Base-by-base conservation (phyloP, 1,140 invertebrate species). In the Hylyphantes graminicola region DNA sequence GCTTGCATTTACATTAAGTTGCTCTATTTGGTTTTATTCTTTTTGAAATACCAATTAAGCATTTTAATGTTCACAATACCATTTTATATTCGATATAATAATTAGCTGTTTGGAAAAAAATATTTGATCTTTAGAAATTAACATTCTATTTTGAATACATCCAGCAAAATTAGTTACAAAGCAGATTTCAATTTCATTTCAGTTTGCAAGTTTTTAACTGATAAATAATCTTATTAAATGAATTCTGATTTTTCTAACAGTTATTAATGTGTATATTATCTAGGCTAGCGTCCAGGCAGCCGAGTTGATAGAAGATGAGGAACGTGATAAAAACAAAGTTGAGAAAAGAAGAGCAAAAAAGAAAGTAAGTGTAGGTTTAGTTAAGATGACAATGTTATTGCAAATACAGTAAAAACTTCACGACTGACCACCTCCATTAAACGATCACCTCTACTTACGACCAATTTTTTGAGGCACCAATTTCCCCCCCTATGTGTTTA, bases 261-360 rank as follows among this genome's bases (percentile, higher is more conserved):
- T 9, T 50, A 70, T 67, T 19, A n/a, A 17, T 65, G 13, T 15
- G 55, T 55, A 35, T 48, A 15, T 73, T 63, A 35, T 53, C 55
- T 63, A 84, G 73, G 81, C 81, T 59, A 55, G 57, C 10, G 17
- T 13, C 19, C 75, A 48, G 51, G 81, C 81, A 35, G 10, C 15
- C 51, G 61, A 67, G 50, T 76, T 84, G 12, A 68, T 84, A 64
- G 3, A 51, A 5, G 72, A 84, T 51, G 81, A 84, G 61, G 81
- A 84, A 59, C 50, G 61, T n/a, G 81, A 84, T 51, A 84, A 84
- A 51, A 53, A 51, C 7, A 84, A 68, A 70, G 72, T 73, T 35
- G 81, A 84, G 76, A 75, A 64, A 68, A 76, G 64, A n/a, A 84
- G 48, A 76, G 72, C 81, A 13, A 84, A 76, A 48, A 84, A 84